Percentiles rank a stretch among this genome's conserved stretches.
Evolutionary conservation across 2,888 invertebrate species (phyloP).

Genomic region (Hydroisotoma schaefferi): DNA sequence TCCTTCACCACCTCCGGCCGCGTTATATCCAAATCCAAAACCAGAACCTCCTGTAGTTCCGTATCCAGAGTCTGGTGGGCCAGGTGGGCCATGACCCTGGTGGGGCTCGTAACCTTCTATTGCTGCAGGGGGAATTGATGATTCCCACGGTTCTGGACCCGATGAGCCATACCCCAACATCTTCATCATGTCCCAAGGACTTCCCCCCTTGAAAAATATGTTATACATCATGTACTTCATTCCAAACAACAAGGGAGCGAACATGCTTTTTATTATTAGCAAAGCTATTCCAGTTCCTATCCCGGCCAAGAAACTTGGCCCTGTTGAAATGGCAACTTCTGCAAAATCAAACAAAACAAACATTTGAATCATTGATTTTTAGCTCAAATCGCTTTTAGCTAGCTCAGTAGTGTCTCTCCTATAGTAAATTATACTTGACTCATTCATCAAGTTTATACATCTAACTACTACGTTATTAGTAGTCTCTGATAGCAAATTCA

Average conservation of each 20-base stretch:
- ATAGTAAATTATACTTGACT: too few species aligned
- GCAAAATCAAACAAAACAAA: conserved; percentile 17
- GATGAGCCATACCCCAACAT: conserved; percentile 28
- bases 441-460: too few species aligned
- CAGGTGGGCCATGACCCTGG: conserved; percentile 26
- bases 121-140: conserved; percentile 31
- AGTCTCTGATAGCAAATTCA: too few species aligned
- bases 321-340: conserved; percentile 48
- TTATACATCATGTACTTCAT: conserved; percentile 78
- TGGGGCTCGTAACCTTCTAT: conserved; percentile 43
- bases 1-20: conserved; percentile 10
- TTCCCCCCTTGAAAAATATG: conserved; percentile 62
- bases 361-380: too few species aligned
- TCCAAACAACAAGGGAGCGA: conserved; percentile 72
- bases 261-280: conserved; percentile 75
- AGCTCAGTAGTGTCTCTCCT: too few species aligned
- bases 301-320: conserved; percentile 59
- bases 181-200: conserved; percentile 45
- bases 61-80: conserved; percentile 11
- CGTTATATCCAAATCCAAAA: conserved; percentile 4
- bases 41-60: conserved; percentile 1
- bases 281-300: conserved; percentile 67
- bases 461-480: too few species aligned
- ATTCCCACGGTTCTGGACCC: conserved; percentile 31
- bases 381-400: too few species aligned